Evolutionary conservation across 2,113 vertebrate genomes (phyloP).

Genomic region (Xiphias gladius): DNA sequence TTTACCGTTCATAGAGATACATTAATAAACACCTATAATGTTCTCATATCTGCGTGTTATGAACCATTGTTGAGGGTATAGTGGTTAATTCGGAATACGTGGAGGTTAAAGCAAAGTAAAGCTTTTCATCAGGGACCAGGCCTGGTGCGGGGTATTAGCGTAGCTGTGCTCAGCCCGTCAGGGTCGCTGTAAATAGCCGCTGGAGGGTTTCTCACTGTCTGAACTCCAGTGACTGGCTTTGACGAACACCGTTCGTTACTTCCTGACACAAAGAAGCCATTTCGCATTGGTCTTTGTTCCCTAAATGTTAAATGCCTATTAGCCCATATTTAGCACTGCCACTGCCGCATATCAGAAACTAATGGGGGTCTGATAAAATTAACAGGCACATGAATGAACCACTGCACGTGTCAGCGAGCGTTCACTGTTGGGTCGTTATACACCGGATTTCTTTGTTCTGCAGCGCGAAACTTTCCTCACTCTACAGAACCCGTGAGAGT

Average conservation of each 20-base stretch:
- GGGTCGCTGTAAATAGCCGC: neutral
- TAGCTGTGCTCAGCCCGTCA: conserved; percentile 20
- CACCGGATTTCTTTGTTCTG: neutral
- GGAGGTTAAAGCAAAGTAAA: neutral
- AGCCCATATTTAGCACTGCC: too few species aligned
- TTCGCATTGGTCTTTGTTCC: neutral
- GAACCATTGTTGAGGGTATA: neutral
- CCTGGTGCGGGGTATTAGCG: neutral
- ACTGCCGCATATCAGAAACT: too few species aligned
- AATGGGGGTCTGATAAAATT: too few species aligned
- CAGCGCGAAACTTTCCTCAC: neutral
- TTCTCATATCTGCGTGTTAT: neutral
- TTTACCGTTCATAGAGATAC: too few species aligned
- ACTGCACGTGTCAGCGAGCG: neutral
- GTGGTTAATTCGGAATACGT: neutral
- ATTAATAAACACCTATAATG: too few species aligned
- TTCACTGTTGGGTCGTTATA: neutral
- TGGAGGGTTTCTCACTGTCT: conserved; percentile 7
- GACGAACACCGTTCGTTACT: neutral
- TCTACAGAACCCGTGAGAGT: too few species aligned
- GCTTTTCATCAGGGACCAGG: too few species aligned
- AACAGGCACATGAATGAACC: neutral
- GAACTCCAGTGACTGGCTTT: neutral
- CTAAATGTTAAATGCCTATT: too few species aligned
- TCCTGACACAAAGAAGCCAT: neutral